phyloP scores from a whole-genome alignment of 2,888 invertebrate genomes.

The Isoperla grammatica region DNA sequence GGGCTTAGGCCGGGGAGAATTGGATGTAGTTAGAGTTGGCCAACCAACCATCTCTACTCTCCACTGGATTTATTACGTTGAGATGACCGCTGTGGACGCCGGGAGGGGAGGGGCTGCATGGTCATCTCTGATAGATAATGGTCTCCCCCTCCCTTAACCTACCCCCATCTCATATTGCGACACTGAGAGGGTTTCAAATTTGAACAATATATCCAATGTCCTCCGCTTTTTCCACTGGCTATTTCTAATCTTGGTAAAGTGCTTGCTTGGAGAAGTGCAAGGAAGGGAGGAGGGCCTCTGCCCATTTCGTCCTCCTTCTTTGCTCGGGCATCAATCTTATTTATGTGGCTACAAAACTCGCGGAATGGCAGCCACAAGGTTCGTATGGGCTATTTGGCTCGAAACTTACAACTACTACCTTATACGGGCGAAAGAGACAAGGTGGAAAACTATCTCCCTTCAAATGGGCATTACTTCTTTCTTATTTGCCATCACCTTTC shows the following conservation, averaged over 20 bases:
- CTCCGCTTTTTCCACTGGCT: constrained; percentile 22
- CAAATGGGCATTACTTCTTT: constrained; percentile 15
- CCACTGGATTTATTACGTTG: constrained; percentile 26
- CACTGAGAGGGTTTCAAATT: constrained; percentile 21
- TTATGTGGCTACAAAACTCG: constrained; percentile 47
- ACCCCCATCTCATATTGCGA: constrained; percentile 14
- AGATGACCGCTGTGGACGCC: constrained; percentile 27
- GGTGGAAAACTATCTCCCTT: constrained; percentile 9
- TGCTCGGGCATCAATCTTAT: constrained; percentile 43
- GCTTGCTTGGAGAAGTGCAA: constrained; percentile 14
- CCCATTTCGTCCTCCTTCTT: constrained; percentile 13
- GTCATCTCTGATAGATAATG: constrained; percentile 23
- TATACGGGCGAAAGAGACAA: constrained; percentile 5
- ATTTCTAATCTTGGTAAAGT: constrained; percentile 30
- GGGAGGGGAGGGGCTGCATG: constrained; percentile 18
- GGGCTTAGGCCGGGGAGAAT: constrained; percentile 5
- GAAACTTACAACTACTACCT: constrained; percentile 15
- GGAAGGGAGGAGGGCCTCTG: constrained; percentile 11
- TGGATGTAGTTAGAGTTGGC: constrained; percentile 23
- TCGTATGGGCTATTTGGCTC: constrained; percentile 25
- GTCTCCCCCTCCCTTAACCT: constrained; percentile 5
- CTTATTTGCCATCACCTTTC: constrained; percentile 13
- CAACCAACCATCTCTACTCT: constrained; percentile 29
- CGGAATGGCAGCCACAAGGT: constrained; percentile 30
- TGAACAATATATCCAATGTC: constrained; percentile 25